A percentile compares a stretch with the other conserved stretches of the same genome.
Evolutionary conservation across 2,797 vertebrate species (phyloP).

Genomic region (Petrocephalus schoutedeni): DNA sequence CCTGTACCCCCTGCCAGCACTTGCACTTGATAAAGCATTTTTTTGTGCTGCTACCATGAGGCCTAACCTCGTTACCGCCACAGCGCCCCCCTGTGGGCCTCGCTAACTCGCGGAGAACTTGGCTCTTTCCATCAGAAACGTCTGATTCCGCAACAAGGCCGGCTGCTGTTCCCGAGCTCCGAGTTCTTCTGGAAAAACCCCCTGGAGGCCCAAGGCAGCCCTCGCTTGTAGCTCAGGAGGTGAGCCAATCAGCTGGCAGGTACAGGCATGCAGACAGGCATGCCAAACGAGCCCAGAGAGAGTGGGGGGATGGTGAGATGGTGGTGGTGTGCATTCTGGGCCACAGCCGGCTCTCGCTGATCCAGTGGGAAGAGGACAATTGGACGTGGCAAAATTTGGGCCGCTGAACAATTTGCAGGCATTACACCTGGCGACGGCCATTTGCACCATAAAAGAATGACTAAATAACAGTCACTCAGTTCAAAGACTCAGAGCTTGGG

Average conservation of each 20-base stretch:
- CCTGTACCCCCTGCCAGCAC: background rate
- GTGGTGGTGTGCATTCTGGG: background rate
- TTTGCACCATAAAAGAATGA: background rate
- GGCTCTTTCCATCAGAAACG: background rate
- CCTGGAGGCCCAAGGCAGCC: background rate
- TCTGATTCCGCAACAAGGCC: background rate
- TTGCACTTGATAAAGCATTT: background rate
- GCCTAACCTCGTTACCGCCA: background rate
- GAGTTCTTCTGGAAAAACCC: background rate
- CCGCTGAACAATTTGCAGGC: background rate
- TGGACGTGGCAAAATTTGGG: background rate
- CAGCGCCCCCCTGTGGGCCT: background rate
- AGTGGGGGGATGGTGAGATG: background rate
- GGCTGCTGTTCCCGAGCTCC: background rate
- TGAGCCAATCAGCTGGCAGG: background rate
- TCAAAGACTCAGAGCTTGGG: background rate
- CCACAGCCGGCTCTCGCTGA: background rate
- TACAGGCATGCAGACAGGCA: background rate
- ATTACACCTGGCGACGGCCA: background rate
- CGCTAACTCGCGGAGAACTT: background rate
- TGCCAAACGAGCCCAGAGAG: slow-evolving; percentile 3
- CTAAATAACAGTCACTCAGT: background rate
- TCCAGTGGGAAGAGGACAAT: background rate
- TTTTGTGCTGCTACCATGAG: background rate
- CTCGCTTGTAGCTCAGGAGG: background rate